phyloP scores from a whole-genome alignment of 1,140 invertebrate species.

The Drosophila santomea region DNA sequence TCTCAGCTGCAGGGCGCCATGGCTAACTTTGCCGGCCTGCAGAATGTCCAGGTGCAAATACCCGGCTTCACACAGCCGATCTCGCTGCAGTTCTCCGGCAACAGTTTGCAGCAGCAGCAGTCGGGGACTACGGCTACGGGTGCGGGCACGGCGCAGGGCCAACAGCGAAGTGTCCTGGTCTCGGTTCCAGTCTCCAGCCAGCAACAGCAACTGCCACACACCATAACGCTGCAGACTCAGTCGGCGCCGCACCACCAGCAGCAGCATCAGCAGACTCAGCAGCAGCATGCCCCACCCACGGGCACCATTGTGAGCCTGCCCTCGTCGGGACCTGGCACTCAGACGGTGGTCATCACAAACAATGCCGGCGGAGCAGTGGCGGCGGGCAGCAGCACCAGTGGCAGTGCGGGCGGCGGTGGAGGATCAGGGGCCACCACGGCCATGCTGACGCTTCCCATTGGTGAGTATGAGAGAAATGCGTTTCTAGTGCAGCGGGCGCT shows the following conservation, averaged over 20 bases:
- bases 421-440: constrained; percentile 74
- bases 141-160: constrained; percentile 63
- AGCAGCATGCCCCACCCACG: constrained; percentile 64
- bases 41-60: constrained; percentile 92
- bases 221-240: constrained; percentile 68
- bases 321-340: constrained; percentile 83
- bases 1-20: constrained; percentile 89
- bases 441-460: constrained; percentile 87
- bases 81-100: constrained; percentile 89
- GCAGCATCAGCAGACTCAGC: constrained; percentile 53
- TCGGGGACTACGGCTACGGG: constrained; percentile 82
- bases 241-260: constrained; percentile 60
- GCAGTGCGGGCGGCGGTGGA: constrained; percentile 39
- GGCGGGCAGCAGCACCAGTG: constrained; percentile 18
- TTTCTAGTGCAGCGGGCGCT: neutral
- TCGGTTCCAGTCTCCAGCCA: constrained; percentile 84
- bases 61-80: constrained; percentile 91
- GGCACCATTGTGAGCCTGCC: constrained; percentile 78
- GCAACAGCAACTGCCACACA: constrained; percentile 70
- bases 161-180: constrained; percentile 67
- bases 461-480: constrained; percentile 84
- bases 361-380: constrained; percentile 51
- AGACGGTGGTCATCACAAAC: constrained; percentile 87
- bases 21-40: constrained; percentile 89
- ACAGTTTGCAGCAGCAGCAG: constrained; percentile 83